These are phyloP conservation scores for Melanostigma gelatinosum DNA, from an alignment of 2,113 vertebrate genomes.

Conservation along the genomic window DNA sequence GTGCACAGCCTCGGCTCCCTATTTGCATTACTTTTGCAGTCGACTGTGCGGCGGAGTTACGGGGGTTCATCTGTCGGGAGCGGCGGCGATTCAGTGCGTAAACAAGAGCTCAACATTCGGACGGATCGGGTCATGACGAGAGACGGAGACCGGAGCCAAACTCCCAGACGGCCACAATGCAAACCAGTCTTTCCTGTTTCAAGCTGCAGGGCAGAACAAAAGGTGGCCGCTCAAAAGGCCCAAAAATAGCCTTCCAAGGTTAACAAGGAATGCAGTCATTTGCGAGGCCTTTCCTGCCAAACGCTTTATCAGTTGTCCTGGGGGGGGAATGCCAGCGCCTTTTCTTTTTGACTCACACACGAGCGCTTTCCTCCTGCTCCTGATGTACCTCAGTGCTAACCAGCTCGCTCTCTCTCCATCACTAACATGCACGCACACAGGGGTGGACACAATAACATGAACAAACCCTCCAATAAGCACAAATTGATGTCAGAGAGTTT, in stretches of 20 bases:
- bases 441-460: background rate
- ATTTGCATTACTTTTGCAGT: constrained; percentile 11
- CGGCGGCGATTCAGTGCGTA: constrained; percentile 6
- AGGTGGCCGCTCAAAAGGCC: constrained; percentile 47
- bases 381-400: background rate
- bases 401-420: constrained; percentile 1
- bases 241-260: constrained; percentile 76
- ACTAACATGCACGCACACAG: background rate
- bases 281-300: constrained; percentile 78
- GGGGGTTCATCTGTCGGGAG: constrained; percentile 23
- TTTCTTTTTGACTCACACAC: constrained; percentile 31
- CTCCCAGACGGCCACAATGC: constrained; percentile 46
- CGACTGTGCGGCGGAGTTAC: background rate
- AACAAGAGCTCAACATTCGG: constrained; percentile 35
- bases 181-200: constrained; percentile 64
- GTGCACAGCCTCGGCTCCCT: background rate
- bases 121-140: constrained; percentile 36
- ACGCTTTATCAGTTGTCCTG: constrained; percentile 73
- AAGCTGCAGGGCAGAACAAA: constrained; percentile 46
- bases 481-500: background rate
- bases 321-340: constrained; percentile 49
- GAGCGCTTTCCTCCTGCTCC: background rate
- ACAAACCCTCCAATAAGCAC: background rate
- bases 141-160: constrained; percentile 13
- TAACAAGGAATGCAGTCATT: constrained; percentile 76